Base-by-base conservation (phyloP, 2,888 invertebrate genomes). In the Catocala fraxini region DNA sequence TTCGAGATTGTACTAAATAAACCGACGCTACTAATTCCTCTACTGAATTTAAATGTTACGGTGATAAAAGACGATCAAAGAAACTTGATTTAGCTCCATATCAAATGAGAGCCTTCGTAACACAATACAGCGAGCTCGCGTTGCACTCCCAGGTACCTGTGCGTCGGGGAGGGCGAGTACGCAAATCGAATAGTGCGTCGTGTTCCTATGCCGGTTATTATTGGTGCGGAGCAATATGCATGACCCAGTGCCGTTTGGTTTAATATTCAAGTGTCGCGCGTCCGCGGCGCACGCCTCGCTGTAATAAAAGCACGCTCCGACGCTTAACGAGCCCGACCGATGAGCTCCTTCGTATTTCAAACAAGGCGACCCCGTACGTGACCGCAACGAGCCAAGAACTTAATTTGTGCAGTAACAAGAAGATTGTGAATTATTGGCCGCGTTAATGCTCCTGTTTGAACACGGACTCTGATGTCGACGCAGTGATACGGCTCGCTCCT, bases 251-350 rank as follows among this genome's bases (percentile, higher is more conserved):
- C 77, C 78, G 82, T 74, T 70, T 83, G 81, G 82, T 89, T 93
- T 93, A 92, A 91, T 93, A 93, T 93, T 93, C 93, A 89, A 88
- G 88, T 75, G 89, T 79, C 89, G 91, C 87, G 85, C 88, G 84
- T 76, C 82, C 80, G 89, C 86, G 89, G 88, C 89, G 89, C 89
- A 88, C 91, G 91, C 90, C 83, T 79, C 86, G 82, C 77, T 87
- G 90, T 93, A 92, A 93, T 93, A 93, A 93, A 93, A 93, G 92
- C 93, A 93, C 93, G 93, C 92, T 90, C 87, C 87, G 80, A 84
- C 91, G 93, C 91, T 92, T 93, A 93, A 93, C 93, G 91, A 93
- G 89, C 89, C 86, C 84, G 88, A 85, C 89, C 91, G 91, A 92
- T 91, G 93, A 93, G 91, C 88, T 89, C 88, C 91, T 91, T 89